Conservation (phyloP, 1,140 invertebrate genomes). For the Papilio polyxenes region DNA sequence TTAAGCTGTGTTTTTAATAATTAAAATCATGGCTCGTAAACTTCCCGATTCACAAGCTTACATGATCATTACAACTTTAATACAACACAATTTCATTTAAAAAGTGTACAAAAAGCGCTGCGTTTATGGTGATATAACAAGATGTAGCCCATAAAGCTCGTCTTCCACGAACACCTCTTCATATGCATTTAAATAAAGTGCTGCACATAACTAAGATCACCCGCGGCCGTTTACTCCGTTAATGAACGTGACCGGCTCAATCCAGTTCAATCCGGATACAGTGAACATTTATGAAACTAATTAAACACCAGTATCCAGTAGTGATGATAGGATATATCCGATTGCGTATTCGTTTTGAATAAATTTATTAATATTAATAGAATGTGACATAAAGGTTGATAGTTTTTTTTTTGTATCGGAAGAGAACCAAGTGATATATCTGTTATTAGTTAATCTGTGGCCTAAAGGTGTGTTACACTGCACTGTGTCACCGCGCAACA, state of each 20-base stretch:
- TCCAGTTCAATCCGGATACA: conserved; percentile 1
- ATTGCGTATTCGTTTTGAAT: neutral
- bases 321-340: conserved; percentile 3
- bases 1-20: neutral
- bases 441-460: neutral
- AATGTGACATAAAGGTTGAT: neutral
- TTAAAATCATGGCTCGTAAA: neutral
- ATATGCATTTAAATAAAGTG: conserved; percentile 16
- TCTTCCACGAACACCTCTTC: neutral
- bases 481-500: too few species aligned
- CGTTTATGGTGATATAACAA: conserved; percentile 1
- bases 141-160: neutral
- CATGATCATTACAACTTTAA: conserved; percentile 2
- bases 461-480: too few species aligned
- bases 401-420: neutral
- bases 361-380: neutral
- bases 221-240: conserved; percentile 6
- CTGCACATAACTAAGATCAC: conserved; percentile 12
- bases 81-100: conserved; percentile 1
- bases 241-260: conserved; percentile 24
- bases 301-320: conserved; percentile 22
- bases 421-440: neutral
- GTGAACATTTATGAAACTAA: conserved; percentile 30
- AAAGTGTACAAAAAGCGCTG: neutral
- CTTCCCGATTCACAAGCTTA: neutral